Percentiles rank a stretch among this genome's conserved stretches.
phyloP scores from a whole-genome alignment of 2,888 invertebrate genomes.

The Noctua janthe region DNA sequence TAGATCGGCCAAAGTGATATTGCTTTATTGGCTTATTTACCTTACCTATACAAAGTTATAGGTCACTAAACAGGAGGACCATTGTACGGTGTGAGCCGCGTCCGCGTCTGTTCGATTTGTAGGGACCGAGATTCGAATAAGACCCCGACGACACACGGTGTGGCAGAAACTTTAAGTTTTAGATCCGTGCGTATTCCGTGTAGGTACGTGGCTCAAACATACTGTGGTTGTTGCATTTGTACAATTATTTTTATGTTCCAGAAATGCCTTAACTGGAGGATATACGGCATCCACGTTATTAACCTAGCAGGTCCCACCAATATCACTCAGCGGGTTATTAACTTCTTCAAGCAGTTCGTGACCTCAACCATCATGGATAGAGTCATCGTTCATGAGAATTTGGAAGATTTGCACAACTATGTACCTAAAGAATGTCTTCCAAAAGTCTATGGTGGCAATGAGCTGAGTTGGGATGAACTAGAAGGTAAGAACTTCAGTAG shows the following conservation, averaged over 20 bases:
- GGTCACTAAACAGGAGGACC: background rate
- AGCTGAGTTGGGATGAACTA: constrained; percentile 12
- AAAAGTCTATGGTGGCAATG: constrained; percentile 44
- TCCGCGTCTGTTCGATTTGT: background rate
- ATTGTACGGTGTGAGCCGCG: background rate
- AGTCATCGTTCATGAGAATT: constrained; percentile 24
- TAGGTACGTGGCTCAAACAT: background rate
- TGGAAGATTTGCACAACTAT: constrained; percentile 30
- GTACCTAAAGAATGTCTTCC: constrained; percentile 43
- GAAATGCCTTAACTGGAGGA: constrained; percentile 44
- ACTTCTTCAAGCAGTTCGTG: constrained; percentile 40
- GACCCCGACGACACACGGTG: background rate
- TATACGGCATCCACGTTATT: constrained; percentile 36
- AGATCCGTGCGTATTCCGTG: background rate
- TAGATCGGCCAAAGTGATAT: background rate
- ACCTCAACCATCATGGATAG: constrained; percentile 27
- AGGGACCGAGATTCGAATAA: background rate
- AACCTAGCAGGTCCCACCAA: background rate
- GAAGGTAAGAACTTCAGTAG: constrained; percentile 23
- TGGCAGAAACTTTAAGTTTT: background rate
- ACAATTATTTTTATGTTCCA: constrained; percentile 19
- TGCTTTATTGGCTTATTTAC: too few species aligned
- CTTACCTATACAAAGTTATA: background rate
- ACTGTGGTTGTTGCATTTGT: background rate
- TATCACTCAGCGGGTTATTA: background rate